Conservation (phyloP, 2,888 invertebrate species). For the Idaea straminata region DNA sequence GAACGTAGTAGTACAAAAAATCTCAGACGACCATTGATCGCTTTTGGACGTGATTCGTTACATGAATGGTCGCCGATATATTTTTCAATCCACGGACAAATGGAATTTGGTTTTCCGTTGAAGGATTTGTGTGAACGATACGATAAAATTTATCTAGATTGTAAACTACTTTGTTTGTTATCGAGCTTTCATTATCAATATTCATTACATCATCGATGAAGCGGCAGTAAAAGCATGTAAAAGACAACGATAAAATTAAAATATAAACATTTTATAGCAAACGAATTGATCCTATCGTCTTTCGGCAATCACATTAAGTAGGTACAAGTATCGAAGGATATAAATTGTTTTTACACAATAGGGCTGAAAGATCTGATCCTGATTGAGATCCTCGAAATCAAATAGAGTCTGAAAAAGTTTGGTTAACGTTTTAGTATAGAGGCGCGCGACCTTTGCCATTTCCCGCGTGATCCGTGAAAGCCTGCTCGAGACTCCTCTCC, state of each 20-base stretch:
- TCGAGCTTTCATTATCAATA: constrained; percentile 16
- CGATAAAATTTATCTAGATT: constrained; percentile 20
- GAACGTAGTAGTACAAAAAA: neutral
- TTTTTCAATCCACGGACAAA: constrained; percentile 3
- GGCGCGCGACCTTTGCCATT: constrained; percentile 53
- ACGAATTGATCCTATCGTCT: constrained; percentile 10
- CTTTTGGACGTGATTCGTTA: neutral
- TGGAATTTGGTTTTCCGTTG: constrained; percentile 16
- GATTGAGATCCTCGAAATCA: constrained; percentile 24
- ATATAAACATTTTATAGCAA: constrained; percentile 6
- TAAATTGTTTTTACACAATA: constrained; percentile 20
- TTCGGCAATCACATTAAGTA: constrained; percentile 16
- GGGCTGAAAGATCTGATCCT: constrained; percentile 26
- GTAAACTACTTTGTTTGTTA: constrained; percentile 14
- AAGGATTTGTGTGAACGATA: constrained; percentile 9
- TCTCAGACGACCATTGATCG: neutral
- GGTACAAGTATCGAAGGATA: constrained; percentile 12
- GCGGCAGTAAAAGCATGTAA: neutral
- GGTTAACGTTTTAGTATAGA: constrained; percentile 39
- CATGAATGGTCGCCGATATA: neutral
- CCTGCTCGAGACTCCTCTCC: constrained; percentile 28
- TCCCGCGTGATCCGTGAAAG: constrained; percentile 36
- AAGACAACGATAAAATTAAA: constrained; percentile 7
- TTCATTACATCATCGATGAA: constrained; percentile 6
- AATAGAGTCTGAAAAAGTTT: constrained; percentile 38